These are phyloP conservation scores for Magallana ariakensis DNA, from an alignment of 1,140 invertebrate genomes.

Conservation along the genomic window DNA sequence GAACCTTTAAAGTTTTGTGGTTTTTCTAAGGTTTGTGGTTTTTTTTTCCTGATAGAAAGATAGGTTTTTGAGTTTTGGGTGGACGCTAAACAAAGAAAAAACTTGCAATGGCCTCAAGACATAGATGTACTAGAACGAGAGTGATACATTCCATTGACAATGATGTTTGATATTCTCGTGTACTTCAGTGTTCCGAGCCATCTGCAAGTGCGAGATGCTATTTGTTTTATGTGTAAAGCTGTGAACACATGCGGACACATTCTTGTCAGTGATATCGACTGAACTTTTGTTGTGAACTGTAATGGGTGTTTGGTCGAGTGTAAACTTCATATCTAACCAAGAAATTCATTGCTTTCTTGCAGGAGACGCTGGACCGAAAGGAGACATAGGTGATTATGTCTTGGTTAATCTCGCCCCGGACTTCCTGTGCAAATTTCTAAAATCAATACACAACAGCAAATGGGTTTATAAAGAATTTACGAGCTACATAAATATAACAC, in stretches of 20 bases:
- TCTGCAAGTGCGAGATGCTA: too few relatives aligned
- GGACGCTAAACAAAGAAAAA: too few relatives aligned
- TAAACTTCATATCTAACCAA: not conserved
- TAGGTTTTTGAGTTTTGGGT: too few relatives aligned
- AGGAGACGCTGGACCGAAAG: not conserved
- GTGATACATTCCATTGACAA: too few relatives aligned
- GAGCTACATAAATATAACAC: not conserved
- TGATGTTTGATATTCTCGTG: too few relatives aligned
- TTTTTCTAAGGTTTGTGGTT: too few relatives aligned
- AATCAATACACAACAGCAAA: not conserved
- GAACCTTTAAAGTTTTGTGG: too few relatives aligned
- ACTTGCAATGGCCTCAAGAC: too few relatives aligned
- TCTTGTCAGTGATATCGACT: not conserved
- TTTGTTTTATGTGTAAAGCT: too few relatives aligned
- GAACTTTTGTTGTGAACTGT: not conserved
- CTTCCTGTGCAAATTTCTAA: not conserved
- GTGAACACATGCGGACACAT: not conserved
- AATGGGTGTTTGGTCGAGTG: slow-evolving; percentile 21
- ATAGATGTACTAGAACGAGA: too few relatives aligned
- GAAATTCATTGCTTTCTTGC: slow-evolving; percentile 24
- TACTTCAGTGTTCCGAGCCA: too few relatives aligned
- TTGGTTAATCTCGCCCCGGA: not conserved
- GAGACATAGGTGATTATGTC: not conserved
- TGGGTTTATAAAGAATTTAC: slow-evolving; percentile 30
- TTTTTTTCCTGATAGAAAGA: too few relatives aligned